These are phyloP conservation scores for Diceros bicornis DNA, from an alignment of 2,797 vertebrate genomes.

Conservation along the genomic window DNA sequence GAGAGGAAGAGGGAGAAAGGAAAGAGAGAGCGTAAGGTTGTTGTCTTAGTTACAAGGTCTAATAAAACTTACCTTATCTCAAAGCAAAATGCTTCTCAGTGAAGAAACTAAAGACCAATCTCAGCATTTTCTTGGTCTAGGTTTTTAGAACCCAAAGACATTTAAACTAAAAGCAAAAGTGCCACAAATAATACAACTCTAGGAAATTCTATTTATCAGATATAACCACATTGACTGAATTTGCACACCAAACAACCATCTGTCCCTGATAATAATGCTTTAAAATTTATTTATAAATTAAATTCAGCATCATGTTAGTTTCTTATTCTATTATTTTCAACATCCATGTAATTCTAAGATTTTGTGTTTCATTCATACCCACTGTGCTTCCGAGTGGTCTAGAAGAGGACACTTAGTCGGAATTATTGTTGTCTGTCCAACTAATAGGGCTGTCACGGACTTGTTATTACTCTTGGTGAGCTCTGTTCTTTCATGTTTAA, in stretches of 20 bases:
- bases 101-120: not conserved
- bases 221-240: not conserved
- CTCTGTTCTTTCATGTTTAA: conserved; percentile 75
- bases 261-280: not conserved
- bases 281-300: conserved; percentile 55
- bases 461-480: conserved; percentile 68
- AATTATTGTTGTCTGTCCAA: conserved; percentile 51
- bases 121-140: not conserved
- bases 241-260: not conserved
- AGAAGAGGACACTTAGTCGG: conserved; percentile 44
- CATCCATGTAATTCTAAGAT: conserved; percentile 3
- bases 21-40: not conserved
- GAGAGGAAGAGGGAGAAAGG: not conserved
- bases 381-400: conserved; percentile 37
- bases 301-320: not conserved
- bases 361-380: not conserved
- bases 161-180: conserved; percentile 34
- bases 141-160: not conserved
- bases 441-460: not conserved
- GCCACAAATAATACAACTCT: not conserved
- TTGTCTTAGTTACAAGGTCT: not conserved
- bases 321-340: conserved; percentile 51
- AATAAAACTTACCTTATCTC: not conserved
- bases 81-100: conserved; percentile 19
- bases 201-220: not conserved